Conservation (phyloP, 2,113 vertebrate species). For the Corythornis madagascariensis region DNA sequence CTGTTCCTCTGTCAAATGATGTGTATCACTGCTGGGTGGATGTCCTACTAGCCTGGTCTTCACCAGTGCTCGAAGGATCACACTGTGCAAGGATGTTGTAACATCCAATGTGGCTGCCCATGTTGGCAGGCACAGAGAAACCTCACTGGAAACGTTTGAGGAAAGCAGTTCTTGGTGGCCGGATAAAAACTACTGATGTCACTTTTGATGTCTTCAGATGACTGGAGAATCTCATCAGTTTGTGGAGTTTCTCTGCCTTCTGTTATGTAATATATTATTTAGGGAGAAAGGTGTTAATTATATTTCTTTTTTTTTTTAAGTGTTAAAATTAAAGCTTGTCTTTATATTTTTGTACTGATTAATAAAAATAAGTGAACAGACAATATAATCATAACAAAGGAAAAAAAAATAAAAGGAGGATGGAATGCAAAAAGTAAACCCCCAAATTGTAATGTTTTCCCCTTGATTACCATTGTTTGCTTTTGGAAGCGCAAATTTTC, state of each 20-base stretch:
- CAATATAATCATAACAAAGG: constrained; percentile 15
- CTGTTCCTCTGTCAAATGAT: neutral
- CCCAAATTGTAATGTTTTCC: neutral
- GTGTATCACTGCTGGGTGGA: neutral
- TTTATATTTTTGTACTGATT: constrained; percentile 68
- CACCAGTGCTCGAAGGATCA: neutral
- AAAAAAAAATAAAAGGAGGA: neutral
- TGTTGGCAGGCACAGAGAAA: neutral
- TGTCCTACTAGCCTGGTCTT: neutral
- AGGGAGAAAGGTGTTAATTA: constrained; percentile 57
- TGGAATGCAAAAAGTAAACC: neutral
- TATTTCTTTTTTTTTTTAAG: constrained; percentile 23
- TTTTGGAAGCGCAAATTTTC: neutral
- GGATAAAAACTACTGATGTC: constrained; percentile 22
- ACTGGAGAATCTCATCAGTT: constrained; percentile 12
- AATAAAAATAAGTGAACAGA: constrained; percentile 51
- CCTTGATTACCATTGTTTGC: neutral
- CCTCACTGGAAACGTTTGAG: neutral
- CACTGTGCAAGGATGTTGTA: neutral
- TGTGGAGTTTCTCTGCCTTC: constrained; percentile 27
- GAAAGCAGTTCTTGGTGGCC: neutral
- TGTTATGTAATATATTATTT: constrained; percentile 34
- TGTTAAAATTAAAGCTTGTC: constrained; percentile 63
- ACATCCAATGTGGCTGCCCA: rapidly evolving
- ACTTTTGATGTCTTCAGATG: neutral